Base-by-base conservation (phyloP, 2,113 vertebrate genomes). In the Lagenorhynchus albirostris region DNA sequence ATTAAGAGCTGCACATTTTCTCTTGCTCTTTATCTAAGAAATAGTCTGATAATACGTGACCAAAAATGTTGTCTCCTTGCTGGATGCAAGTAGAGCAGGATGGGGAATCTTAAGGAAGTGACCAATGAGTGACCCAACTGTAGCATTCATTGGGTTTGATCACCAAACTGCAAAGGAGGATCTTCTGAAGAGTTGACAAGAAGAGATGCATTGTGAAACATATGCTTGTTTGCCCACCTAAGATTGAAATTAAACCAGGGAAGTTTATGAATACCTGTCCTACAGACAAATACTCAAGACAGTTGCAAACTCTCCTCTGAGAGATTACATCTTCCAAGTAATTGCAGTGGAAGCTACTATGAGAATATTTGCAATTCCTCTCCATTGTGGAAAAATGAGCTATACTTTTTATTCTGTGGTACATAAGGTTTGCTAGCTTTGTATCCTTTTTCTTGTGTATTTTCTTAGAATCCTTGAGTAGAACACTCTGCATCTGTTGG, bases 181-280 rank as follows among this genome's bases (percentile, higher is more conserved):
- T 98, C 96, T 97, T 95, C 90, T 95, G 94, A 98, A 98, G 96
- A 97, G 91, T 95, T 97, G 97, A 98, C 95, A 98, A 96, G 95
- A 99, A 98, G 92, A 92, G 95, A 97, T 96, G 96, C 60, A 58
- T 91, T 96, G 96, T 98, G 95, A 98, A 97, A 98, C 94, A 98
- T 97, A 92, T 86, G 95, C 82, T 93, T 98, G 79, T 98, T 98
- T 98, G 95, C 96, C 79, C 94, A 98, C 97, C 96, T 97, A 90
- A 97, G 97, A 97, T 60, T 95, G 85, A 96, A 98, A 98, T 98
- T 98, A 98, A 99, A 96, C 94, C 95, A 97, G 86, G 95, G 94
- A 98, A 98, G 89, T 96, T 97, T 98, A 97, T 98, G 97, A 97
- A 97, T 79, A 97, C 93, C 97, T 98, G 96, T 98, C 91, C 95